Conservation (phyloP, 2,797 vertebrate genomes). For the Pseudochirops corinnae region DNA sequence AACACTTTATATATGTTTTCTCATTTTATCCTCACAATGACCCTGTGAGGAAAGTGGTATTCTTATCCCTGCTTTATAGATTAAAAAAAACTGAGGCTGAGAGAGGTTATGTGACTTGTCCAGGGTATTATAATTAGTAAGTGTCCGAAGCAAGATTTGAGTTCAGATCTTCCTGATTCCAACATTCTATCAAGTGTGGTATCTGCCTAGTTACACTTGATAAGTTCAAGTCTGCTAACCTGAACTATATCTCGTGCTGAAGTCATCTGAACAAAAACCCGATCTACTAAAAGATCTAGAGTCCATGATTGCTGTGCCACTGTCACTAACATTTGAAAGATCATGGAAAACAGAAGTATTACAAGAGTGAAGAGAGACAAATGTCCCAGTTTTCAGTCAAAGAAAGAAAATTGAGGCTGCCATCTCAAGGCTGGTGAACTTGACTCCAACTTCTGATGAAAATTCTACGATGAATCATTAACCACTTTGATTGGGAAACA, state of each 20-base stretch:
- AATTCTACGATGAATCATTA: background rate
- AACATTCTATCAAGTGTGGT: background rate
- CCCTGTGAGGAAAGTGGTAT: background rate
- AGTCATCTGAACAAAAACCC: background rate
- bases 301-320: background rate
- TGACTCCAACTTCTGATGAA: background rate
- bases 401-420: background rate
- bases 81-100: background rate
- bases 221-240: background rate
- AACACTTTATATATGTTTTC: background rate
- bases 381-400: background rate
- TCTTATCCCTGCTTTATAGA: background rate
- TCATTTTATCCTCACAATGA: background rate
- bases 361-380: background rate
- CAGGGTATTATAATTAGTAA: background rate
- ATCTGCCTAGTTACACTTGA: background rate
- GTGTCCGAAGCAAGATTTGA: background rate
- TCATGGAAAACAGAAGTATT: background rate
- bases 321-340: background rate
- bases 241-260: background rate
- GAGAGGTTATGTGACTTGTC: background rate
- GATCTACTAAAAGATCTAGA: background rate
- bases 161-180: background rate
- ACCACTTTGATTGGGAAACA: background rate
- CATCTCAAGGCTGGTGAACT: background rate